A percentile compares a stretch with the other conserved stretches of the same genome.
phyloP scores from a whole-genome alignment of 2,888 invertebrate species.

The Yponomeuta malinellus region DNA sequence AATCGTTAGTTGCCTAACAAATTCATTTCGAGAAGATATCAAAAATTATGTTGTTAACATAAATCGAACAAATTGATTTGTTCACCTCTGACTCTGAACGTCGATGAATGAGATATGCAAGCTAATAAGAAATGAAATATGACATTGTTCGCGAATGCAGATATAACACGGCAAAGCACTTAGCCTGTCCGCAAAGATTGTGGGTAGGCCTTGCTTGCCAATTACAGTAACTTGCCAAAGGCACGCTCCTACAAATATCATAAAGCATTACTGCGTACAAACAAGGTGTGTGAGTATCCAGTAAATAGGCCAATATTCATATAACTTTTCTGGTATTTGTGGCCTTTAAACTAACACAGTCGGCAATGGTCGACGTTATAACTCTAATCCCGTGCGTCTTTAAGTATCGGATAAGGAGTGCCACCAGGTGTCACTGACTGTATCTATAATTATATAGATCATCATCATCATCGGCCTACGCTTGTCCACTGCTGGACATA shows the following conservation, averaged over 20 bases:
- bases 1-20: not conserved
- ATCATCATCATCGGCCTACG: no score
- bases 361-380: no score
- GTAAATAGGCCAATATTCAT: not conserved
- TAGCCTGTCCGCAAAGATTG: constrained; percentile 15
- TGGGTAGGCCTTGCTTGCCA: constrained; percentile 14
- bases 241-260: constrained; percentile 39
- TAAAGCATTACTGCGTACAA: constrained; percentile 22
- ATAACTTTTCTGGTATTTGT: not conserved
- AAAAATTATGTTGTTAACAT: constrained; percentile 10
- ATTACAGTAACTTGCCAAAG: constrained; percentile 22
- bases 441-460: no score
- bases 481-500: no score
- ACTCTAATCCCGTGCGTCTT: no score
- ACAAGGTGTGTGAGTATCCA: constrained; percentile 1
- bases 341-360: not conserved
- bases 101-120: constrained; percentile 12
- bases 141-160: constrained; percentile 11
- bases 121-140: not conserved
- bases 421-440: no score
- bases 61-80: constrained; percentile 9
- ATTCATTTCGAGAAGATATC: not conserved
- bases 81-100: constrained; percentile 9
- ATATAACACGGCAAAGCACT: constrained; percentile 18
- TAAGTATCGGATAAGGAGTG: no score